Conservation (phyloP, 2,888 invertebrate genomes). For the Nephrotoma appendiculata region DNA sequence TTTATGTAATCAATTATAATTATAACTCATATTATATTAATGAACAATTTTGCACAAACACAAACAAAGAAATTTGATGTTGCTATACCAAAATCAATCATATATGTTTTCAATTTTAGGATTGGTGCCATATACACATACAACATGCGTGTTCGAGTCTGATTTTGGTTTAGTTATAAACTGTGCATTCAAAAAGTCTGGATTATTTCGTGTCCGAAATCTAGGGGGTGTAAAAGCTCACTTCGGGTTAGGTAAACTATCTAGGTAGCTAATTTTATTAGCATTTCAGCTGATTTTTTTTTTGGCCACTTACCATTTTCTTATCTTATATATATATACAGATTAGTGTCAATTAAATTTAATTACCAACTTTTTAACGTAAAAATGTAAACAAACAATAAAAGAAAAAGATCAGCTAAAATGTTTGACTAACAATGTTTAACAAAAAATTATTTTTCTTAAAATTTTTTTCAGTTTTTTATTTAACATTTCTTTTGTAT, state of each 20-base stretch:
- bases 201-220: slow-evolving; percentile 78
- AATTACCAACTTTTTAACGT: no score
- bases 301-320: not conserved
- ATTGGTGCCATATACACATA: slow-evolving; percentile 30
- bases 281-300: not conserved
- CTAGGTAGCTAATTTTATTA: slow-evolving; percentile 10
- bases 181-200: slow-evolving; percentile 86
- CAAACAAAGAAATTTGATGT: not conserved
- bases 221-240: slow-evolving; percentile 82
- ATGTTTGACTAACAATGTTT: not conserved
- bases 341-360: not conserved
- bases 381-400: not conserved
- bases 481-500: not conserved
- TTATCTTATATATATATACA: not conserved
- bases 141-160: slow-evolving; percentile 75
- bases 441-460: not conserved
- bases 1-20: not conserved
- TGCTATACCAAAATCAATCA: not conserved
- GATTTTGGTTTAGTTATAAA: slow-evolving; percentile 82
- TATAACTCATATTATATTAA: not conserved
- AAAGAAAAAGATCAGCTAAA: not conserved
- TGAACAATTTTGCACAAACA: not conserved
- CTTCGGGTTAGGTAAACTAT: slow-evolving; percentile 68
- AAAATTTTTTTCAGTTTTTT: not conserved
- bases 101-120: not conserved